Evolutionary conservation across 2,888 invertebrate genomes (phyloP), one percentile per base, ranked within the genome.

Genomic region (Dryadula phaetusa): DNA sequence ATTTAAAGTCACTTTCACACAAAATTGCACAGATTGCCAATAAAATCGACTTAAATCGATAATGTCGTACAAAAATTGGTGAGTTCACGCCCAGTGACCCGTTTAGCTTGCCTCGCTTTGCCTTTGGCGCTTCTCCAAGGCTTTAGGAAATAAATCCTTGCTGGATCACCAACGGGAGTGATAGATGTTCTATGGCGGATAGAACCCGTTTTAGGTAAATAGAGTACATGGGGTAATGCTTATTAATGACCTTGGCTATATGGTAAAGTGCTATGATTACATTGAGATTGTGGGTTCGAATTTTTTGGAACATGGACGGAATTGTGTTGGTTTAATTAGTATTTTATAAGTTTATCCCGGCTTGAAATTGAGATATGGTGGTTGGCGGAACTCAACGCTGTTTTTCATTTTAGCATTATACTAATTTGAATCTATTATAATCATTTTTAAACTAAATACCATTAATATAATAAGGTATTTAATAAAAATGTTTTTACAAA

Each of bases 31-130:
- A 58, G 62, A 65, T 69, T 66, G 62, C 20, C 62, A 69, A 66
- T 69, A 56, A 69, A 66, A 37, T 62, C 52, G 53, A 52, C 52
- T 56, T 20, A 20, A 37, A 56, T 25, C 54, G 40, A 62, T 71
- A 67, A 69, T 71, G 67, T 65, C 69, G 65, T 66, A 69, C 67
- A 72, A 72, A 67, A 63, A 46, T 71, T 64, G 60, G 42, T 53
- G n/a, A 46, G 47, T 49, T 58, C 37, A 40, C 56, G 67, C 60
- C 62, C 72, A 64, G 70, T 71, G 71, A 71, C 72, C 73, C 71
- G 70, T 71, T 68, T 71, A 68, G 66, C 46, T 53, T 69, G 66
- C 64, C 60, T 58, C 65, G 60, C 63, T 63, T 70, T 68, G 66
- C 66, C 68, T 60, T 68, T 70, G 70, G 70, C 70, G 34, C 44